phyloP scores from a whole-genome alignment of 64 coral and sea anemone genomes.

The Catalaphyllia jardinei region DNA sequence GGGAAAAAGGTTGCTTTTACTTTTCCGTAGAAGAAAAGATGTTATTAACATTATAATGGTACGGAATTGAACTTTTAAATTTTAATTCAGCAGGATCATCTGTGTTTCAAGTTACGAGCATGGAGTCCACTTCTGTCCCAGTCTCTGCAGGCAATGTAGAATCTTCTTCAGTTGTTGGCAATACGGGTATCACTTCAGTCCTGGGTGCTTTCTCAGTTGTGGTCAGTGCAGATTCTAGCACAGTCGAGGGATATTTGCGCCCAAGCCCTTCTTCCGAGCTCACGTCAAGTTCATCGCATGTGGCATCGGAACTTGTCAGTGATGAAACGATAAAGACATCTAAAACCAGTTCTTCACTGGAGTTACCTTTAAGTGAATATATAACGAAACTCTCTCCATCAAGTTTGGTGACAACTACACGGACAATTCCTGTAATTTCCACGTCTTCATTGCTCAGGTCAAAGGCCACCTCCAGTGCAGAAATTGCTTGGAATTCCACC shows the following conservation, averaged over 20 bases:
- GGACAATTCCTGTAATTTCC: neutral
- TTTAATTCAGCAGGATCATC: too few species aligned
- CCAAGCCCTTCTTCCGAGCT: neutral
- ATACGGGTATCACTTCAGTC: neutral
- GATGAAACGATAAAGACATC: neutral
- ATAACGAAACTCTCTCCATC: neutral
- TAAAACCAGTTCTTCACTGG: neutral
- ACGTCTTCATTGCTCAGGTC: neutral
- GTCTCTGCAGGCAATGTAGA: neutral
- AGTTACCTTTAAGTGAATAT: neutral
- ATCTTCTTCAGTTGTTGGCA: neutral
- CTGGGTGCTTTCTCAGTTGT: neutral
- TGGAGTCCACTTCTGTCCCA: neutral
- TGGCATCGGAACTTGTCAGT: neutral
- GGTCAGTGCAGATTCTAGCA: neutral
- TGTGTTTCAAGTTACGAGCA: too few species aligned
- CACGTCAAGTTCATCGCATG: neutral
- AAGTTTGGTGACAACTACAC: constrained; percentile 3
- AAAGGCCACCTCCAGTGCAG: neutral
- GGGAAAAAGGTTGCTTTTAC: too few species aligned
- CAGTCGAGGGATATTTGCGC: neutral
- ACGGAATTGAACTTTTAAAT: too few species aligned
- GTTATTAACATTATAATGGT: too few species aligned
- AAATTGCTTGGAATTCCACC: neutral
- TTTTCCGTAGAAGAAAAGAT: too few species aligned